Base-by-base conservation (phyloP, 2,113 vertebrate species). In the Odocoileus virginianus region DNA sequence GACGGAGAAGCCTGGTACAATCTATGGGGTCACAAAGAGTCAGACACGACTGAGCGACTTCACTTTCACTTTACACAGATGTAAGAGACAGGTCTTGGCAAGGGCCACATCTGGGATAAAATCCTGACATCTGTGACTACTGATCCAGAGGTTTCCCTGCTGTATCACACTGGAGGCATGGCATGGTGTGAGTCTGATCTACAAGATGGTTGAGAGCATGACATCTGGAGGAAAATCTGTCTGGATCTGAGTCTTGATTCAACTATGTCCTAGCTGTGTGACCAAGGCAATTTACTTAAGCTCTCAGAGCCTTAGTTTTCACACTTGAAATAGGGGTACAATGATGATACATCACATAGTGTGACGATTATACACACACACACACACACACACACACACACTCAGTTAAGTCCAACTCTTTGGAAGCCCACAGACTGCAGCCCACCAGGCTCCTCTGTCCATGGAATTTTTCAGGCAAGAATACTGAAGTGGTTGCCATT, bases 11-110 rank as follows among this genome's bases (percentile, higher is more conserved):
- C n/a, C 64, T 71, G 64, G n/a, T 23, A 71, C 64, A 71, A 19
- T 36, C n/a, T 12, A 71, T 71, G 64, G n/a, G n/a, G 2, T 23
- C 2, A 19, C n/a, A 71, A 19, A 36, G 19, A 36, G 64, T 71
- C 2, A 0, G n/a, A 71, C n/a, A 36, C 2, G 1, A 71, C n/a
- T 71, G 5, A 71, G 9, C 1, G 2, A 36, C 9, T 12, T 71
- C n/a, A 71, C 9, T 36, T 71, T 71, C 64, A 71, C n/a, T 71
- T 71, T 36, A 71, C n/a, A 23, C 64, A 36, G n/a, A 71, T 36
- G 19, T 23, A 96, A 87, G 28, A 86, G 55, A 81, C 3, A 50
- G 47, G 50, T 96, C 16, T 76, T 58, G n/a, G 30, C 78, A 54
- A 81, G 30, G 1, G 15, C 10, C n/a, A 52, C 25, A 21, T 45